Percentiles rank a stretch among this genome's conserved stretches.
phyloP scores from a whole-genome alignment of 2,113 vertebrate species.

The Athene noctua region DNA sequence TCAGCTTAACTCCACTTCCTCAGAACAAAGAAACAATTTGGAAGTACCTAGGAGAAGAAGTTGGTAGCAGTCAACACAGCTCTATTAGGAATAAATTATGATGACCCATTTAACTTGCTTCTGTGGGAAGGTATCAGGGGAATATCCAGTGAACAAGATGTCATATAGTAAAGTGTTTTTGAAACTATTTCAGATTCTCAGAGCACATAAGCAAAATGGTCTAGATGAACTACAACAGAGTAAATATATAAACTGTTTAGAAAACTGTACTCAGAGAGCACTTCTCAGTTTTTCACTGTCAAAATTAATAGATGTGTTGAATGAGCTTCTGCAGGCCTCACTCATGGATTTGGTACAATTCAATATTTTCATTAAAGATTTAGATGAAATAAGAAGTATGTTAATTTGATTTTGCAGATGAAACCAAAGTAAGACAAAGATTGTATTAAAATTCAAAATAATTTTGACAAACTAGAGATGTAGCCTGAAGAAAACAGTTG shows the following conservation, averaged over 20 bases:
- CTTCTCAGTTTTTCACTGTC: background rate
- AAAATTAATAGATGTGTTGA: background rate
- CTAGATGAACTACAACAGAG: background rate
- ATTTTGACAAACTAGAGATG: background rate
- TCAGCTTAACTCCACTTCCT: background rate
- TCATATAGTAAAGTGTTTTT: background rate
- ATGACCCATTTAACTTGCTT: background rate
- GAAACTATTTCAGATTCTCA: background rate
- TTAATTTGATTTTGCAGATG: slow-evolving; percentile 1
- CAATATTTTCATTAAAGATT: slow-evolving; percentile 33
- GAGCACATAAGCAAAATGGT: background rate
- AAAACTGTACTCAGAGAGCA: background rate
- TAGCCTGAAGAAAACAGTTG: background rate
- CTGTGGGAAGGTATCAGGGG: background rate
- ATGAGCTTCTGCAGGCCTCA: background rate
- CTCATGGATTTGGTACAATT: background rate
- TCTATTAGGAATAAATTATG: background rate
- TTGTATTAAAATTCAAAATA: slow-evolving; percentile 17
- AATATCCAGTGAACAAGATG: background rate
- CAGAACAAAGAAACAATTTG: slow-evolving; percentile 8
- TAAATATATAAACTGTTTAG: background rate
- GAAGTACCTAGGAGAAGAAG: background rate
- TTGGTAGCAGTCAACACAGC: background rate
- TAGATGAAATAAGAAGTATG: background rate
- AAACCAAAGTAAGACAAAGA: background rate